Percentiles rank a stretch among this genome's conserved stretches.
phyloP scores from a whole-genome alignment of 1,140 invertebrate genomes.

The Trachymyrmex septentrionalis region DNA sequence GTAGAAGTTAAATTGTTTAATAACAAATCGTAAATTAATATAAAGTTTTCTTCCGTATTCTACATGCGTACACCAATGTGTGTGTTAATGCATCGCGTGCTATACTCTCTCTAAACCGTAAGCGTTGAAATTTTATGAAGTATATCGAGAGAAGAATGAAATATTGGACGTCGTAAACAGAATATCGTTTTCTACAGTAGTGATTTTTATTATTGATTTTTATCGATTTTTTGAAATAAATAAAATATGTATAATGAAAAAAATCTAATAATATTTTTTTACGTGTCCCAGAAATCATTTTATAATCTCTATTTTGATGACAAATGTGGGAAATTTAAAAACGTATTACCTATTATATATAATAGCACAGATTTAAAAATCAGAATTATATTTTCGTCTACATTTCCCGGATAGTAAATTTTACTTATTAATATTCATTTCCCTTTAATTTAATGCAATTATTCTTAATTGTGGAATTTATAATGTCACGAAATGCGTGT shows the following conservation, averaged over 20 bases:
- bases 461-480: background rate
- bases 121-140: background rate
- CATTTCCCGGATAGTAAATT: background rate
- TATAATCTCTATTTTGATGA: background rate
- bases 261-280: background rate
- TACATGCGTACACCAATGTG: background rate
- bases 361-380: background rate
- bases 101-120: background rate
- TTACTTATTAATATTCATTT: background rate
- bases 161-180: background rate
- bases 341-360: too few relatives aligned
- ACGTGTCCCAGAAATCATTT: background rate
- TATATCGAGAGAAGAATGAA: background rate
- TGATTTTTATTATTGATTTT: background rate
- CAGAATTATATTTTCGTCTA: background rate
- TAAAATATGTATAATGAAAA: background rate
- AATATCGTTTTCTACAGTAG: slow-evolving; percentile 2
- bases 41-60: background rate
- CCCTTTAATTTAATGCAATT: background rate
- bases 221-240: background rate
- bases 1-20: slow-evolving; percentile 27
- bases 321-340: background rate
- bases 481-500: background rate
- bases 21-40: slow-evolving; percentile 13
- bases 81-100: background rate